Base-by-base conservation (phyloP, 1,140 invertebrate species). In the Pteromalus puparum region DNA sequence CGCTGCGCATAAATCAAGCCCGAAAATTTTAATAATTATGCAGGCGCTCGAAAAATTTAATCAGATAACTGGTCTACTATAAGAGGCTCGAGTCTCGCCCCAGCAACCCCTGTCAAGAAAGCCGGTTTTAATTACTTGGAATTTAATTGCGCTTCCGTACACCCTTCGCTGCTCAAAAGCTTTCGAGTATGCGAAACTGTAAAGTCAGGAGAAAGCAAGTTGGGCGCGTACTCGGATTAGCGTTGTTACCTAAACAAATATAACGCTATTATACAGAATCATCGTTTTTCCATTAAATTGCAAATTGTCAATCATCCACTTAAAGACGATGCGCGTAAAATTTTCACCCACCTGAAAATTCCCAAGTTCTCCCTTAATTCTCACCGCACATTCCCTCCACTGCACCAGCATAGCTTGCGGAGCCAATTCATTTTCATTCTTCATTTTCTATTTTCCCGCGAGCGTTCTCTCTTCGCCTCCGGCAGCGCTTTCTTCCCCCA, bases 191-290 rank as follows among this genome's bases (percentile, higher is more conserved):
- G 77, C 75, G 82, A 84, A 84, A 79, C 42, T 81, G 67, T 67
- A 15, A 84, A 84, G 78, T 81, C 61, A 81, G 83, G 68, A 81
- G 61, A 75, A 75, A 81, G 67, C 76, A 84, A 80, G 70, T 84
- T 74, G 13, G 38, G 38, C 30, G 24, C 30, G 24, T 24, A 65
- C 77, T 84, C 26, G 65, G 68, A 84, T 84, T 87, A 86, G 86
- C 85, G 86, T 86, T 87, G 89, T 88, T 90, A 89, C 88, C 90
- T 90, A 89, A 92, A 90, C 89, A 92, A 92, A 92, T 92, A 90
- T 90, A 90, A 91, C 6, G 30, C 30, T 91, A 90, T 90, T 90
- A 87, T 85, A 70, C 74, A 77, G 75, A 30, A 26, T 34, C 30
- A 75, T 75, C 46, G 15, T 77, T 77, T 61, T 65, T 18, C 4